Conservation (phyloP, 2,888 invertebrate genomes). For the Calephelis perditalis region DNA sequence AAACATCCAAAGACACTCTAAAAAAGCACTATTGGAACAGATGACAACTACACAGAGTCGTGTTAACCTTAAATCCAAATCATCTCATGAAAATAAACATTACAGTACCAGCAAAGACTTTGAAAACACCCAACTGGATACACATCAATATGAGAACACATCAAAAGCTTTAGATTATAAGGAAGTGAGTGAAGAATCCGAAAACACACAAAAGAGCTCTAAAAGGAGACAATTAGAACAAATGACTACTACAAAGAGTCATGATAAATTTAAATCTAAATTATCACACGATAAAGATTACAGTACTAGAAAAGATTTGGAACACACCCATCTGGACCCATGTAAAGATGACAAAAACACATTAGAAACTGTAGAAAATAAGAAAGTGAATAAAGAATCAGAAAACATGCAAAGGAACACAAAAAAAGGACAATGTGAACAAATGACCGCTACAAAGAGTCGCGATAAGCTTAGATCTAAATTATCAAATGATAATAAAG, state of each 20-base stretch:
- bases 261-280: not conserved
- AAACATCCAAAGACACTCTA: not conserved
- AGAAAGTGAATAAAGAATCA: not conserved
- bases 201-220: not conserved
- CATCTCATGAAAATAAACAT: not conserved
- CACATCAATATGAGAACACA: too few species aligned
- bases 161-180: too few species aligned
- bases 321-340: not conserved
- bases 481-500: not conserved
- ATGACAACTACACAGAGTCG: not conserved
- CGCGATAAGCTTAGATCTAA: not conserved
- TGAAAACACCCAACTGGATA: not conserved
- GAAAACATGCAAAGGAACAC: not conserved
- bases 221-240: not conserved
- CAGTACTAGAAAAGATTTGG: too few species aligned
- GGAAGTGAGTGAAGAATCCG: too few species aligned
- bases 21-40: not conserved
- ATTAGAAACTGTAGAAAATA: constrained; percentile 17
- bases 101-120: too few species aligned
- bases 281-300: not conserved
- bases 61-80: not conserved
- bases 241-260: not conserved
- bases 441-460: not conserved
- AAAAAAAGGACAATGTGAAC: not conserved
- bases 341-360: constrained; percentile 14